Conservation (phyloP, 2,113 vertebrate species). For the Aldabrachelys gigantea region DNA sequence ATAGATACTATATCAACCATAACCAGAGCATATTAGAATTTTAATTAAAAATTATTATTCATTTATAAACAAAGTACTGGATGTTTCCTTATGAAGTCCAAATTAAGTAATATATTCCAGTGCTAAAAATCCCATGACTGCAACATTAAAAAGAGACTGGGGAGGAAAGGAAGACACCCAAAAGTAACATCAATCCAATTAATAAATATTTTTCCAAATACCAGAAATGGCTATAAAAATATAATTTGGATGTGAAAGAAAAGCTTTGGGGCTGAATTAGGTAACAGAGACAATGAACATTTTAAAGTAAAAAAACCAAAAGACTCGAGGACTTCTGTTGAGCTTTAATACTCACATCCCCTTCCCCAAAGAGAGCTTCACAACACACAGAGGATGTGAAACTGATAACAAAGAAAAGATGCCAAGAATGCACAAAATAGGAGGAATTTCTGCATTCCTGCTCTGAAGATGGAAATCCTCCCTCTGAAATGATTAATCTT, state of each 20-base stretch:
- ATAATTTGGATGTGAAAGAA: constrained; percentile 14
- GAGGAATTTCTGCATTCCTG: constrained; percentile 71
- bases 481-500: constrained; percentile 74
- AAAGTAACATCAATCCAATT: constrained; percentile 33
- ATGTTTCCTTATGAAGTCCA: constrained; percentile 22
- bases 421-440: constrained; percentile 59
- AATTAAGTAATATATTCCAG: constrained; percentile 1
- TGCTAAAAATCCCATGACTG: background rate
- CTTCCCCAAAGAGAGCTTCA: constrained; percentile 20
- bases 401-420: constrained; percentile 26
- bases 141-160: background rate
- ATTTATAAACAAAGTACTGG: constrained; percentile 48
- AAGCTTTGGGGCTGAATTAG: constrained; percentile 42
- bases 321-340: background rate
- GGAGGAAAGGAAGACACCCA: constrained; percentile 25
- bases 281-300: constrained; percentile 33
- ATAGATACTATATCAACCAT: constrained; percentile 54
- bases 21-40: constrained; percentile 64
- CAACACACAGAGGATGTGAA: constrained; percentile 29
- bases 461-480: constrained; percentile 69
- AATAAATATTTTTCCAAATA: constrained; percentile 38
- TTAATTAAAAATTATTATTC: constrained; percentile 45
- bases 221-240: constrained; percentile 40
- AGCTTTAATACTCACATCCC: constrained; percentile 41
- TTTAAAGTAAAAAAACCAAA: background rate